Conservation (phyloP, 2,888 invertebrate genomes). For the Notodonta ziczac region DNA sequence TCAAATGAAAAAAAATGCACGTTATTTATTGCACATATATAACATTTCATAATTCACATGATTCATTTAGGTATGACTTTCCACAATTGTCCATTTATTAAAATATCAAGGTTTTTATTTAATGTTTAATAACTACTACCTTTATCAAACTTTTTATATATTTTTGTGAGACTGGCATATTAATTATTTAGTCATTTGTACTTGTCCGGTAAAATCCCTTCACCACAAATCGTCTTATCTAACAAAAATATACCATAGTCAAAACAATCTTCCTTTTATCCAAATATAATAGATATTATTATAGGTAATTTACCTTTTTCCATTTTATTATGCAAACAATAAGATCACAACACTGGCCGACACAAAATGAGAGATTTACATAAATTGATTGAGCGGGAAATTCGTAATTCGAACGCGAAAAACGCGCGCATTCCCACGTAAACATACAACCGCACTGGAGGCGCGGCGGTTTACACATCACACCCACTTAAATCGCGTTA, state of each 20-base stretch:
- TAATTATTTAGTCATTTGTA: no score
- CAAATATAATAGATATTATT: no score
- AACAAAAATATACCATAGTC: slow-evolving; percentile 6
- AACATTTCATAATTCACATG: no score
- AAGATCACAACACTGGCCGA: slow-evolving; percentile 32
- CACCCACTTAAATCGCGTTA: slow-evolving; percentile 53
- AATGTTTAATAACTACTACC: no score
- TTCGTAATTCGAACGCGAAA: slow-evolving; percentile 31
- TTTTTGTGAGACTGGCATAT: no score
- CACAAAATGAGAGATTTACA: slow-evolving; percentile 13
- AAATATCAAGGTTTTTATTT: no score
- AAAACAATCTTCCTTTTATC: no score
- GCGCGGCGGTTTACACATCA: slow-evolving; percentile 54
- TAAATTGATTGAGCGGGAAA: slow-evolving; percentile 34
- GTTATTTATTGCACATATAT: no score
- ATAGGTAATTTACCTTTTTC: slow-evolving; percentile 37
- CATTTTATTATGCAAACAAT: slow-evolving; percentile 37
- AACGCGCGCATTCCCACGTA: slow-evolving; percentile 48
- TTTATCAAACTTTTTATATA: no score
- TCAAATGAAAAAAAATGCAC: no score
- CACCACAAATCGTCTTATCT: background rate
- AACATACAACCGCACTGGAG: slow-evolving; percentile 52
- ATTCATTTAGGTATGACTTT: no score
- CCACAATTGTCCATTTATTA: no score
- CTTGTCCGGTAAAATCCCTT: background rate